Percentiles rank a stretch among this genome's conserved stretches.
Conservation (phyloP, 2,888 invertebrate species). For the Drosophila meridionalis region DNA sequence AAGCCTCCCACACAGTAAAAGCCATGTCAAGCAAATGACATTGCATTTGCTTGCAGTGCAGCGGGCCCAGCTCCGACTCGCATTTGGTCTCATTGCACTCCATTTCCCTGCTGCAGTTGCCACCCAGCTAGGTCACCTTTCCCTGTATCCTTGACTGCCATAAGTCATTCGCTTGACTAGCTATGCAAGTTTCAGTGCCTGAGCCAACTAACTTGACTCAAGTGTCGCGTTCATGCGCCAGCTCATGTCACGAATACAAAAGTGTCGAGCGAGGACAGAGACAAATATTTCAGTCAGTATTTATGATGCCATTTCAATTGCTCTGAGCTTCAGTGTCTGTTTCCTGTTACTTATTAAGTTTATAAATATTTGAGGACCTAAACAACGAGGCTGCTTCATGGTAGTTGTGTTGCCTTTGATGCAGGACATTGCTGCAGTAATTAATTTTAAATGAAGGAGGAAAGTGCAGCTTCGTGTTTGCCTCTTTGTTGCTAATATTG, state of each 20-base stretch:
- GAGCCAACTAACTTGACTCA: slow-evolving; percentile 10
- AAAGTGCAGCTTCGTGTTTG: background rate
- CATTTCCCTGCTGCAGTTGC: slow-evolving; percentile 38
- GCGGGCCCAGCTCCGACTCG: slow-evolving; percentile 2
- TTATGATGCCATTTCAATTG: background rate
- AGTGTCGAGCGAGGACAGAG: background rate
- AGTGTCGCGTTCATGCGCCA: slow-evolving; percentile 11
- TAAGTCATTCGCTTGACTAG: slow-evolving; percentile 61
- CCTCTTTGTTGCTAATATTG: background rate
- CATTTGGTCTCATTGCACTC: slow-evolving; percentile 23
- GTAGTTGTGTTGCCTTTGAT: background rate
- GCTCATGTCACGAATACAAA: background rate
- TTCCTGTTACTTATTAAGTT: background rate
- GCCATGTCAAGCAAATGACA: slow-evolving; percentile 51
- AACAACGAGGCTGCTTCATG: too few relatives aligned
- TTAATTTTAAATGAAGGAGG: background rate
- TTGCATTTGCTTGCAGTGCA: slow-evolving; percentile 45
- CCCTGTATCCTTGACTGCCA: slow-evolving; percentile 65
- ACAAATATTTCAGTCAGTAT: background rate
- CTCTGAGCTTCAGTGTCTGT: background rate
- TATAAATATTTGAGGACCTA: background rate
- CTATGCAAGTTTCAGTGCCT: slow-evolving; percentile 25
- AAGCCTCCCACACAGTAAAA: slow-evolving; percentile 32
- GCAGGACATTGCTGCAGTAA: background rate
- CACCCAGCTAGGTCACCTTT: slow-evolving; percentile 43